Evolutionary conservation across 2,888 invertebrate genomes (phyloP), one percentile per base, ranked within the genome.

Genomic region (Emmelina monodactyla): DNA sequence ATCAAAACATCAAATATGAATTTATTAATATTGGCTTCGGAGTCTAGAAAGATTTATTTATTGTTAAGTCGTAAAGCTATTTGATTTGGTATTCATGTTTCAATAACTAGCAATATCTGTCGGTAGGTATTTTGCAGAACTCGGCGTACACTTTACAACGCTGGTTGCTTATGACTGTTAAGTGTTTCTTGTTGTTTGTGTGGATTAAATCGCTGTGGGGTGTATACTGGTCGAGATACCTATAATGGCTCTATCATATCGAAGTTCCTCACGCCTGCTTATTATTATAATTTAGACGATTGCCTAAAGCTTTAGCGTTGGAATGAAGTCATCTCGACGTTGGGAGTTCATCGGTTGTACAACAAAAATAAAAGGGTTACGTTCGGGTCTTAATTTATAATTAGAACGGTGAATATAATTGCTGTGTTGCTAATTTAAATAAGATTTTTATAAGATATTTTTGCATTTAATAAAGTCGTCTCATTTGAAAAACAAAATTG

Each of bases 181-280:
- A n/a, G n/a, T n/a, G n/a, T n/a, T n/a, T n/a, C n/a, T n/a, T n/a
- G n/a, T n/a, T n/a, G 57, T 57, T 50, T 59, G 54, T 46, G 50
- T 60, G 59, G n/a, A n/a, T n/a, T n/a, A n/a, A 11, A 25, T 25
- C 11, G 25, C 25, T 25, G 25, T 25, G 9, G 25, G 11, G 9
- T 25, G 25, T 25, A 25, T 25, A 25, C 11, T 25, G 25, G 6
- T 72, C 67, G 28, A 70, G 67, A 75, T 73, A 75, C 76, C 68
- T 76, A 69, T 78, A 78, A 79, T 79, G 71, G 67, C 79, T 79
- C 75, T 76, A 79, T 79, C 73, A 76, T 76, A 70, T 64, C 67
- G 55, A 62, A 51, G 51, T 56, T 62, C 62, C 66, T 71, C 72
- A 70, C 73, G 67, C 73, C 72, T 76, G 70, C 68, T 78, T 79